A percentile compares a stretch with the other conserved stretches of the same genome.
Evolutionary conservation across 2,113 vertebrate genomes (phyloP).

Genomic region (Zosterops japonicus): DNA sequence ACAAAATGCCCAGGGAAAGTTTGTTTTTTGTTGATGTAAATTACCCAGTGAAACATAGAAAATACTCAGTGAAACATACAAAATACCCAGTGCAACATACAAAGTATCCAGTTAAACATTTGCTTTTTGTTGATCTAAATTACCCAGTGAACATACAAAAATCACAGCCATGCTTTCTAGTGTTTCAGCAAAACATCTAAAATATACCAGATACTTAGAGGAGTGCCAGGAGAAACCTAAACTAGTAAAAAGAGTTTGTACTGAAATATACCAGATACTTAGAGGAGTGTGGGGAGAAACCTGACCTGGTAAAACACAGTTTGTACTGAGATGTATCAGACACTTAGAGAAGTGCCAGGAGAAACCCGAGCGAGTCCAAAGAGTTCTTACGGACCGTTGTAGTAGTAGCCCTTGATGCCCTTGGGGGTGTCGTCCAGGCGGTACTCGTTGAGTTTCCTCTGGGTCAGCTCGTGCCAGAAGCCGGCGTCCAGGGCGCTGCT

Average conservation of each 20-base stretch:
- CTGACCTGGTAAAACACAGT: accelerated
- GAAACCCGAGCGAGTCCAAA: accelerated
- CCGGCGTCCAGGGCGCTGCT: constrained; percentile 93
- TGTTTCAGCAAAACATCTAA: background rate
- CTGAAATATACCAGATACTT: accelerated
- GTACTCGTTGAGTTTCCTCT: constrained; percentile 94
- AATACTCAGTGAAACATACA: too few species aligned
- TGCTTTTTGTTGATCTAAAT: background rate
- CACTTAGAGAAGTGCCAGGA: background rate
- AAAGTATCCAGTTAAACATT: too few species aligned
- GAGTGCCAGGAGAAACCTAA: background rate
- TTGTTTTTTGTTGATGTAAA: too few species aligned
- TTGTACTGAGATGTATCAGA: accelerated
- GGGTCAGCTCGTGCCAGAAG: constrained; percentile 96
- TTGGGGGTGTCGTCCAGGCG: constrained; percentile 90
- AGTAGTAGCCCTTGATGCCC: constrained; percentile 91
- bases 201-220: accelerated
- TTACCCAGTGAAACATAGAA: too few species aligned
- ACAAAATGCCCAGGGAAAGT: too few species aligned
- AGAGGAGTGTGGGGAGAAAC: background rate
- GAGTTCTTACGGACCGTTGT: constrained; percentile 81
- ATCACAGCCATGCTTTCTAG: background rate
- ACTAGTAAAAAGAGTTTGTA: accelerated
- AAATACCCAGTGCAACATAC: too few species aligned
- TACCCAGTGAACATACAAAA: background rate